Conservation (phyloP, 2,888 invertebrate species). For the Helicoverpa assulta region DNA sequence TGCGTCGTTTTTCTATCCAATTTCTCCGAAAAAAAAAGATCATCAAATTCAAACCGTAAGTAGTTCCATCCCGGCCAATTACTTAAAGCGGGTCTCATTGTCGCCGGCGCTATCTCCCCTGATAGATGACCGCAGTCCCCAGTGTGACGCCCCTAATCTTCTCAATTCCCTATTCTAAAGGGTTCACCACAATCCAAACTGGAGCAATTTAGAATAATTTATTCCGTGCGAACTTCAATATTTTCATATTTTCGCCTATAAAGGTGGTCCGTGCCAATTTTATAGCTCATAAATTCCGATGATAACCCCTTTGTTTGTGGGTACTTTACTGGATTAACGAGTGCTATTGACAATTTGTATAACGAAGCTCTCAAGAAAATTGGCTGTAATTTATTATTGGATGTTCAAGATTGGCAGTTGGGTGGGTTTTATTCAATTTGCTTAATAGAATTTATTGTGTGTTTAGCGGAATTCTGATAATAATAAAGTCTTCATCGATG, state of each 20-base stretch:
- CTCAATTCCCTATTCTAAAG: constrained; percentile 69
- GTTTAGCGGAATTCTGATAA: constrained; percentile 26
- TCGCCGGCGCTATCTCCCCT: constrained; percentile 59
- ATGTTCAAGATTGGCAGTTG: constrained; percentile 54
- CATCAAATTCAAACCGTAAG: constrained; percentile 31
- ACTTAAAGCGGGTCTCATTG: constrained; percentile 59
- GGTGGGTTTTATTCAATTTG: constrained; percentile 58
- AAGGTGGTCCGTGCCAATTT: constrained; percentile 72
- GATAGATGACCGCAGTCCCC: constrained; percentile 68
- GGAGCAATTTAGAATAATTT: constrained; percentile 75
- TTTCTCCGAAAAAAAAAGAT: constrained; percentile 17
- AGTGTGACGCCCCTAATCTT: constrained; percentile 68
- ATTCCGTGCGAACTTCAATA: constrained; percentile 71
- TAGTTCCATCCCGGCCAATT: constrained; percentile 43
- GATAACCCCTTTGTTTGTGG: constrained; percentile 76
- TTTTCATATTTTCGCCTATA: constrained; percentile 74
- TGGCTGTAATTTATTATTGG: constrained; percentile 68
- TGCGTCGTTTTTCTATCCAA: background rate
- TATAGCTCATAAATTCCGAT: constrained; percentile 77
- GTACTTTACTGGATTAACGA: constrained; percentile 69
- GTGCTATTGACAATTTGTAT: constrained; percentile 72
- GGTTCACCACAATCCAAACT: constrained; percentile 75
- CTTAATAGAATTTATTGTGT: constrained; percentile 52
- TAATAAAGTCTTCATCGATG: constrained; percentile 5
- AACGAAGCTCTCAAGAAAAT: constrained; percentile 70